Conservation (phyloP, 2,888 invertebrate genomes). For the Microctonus aethiopoides region DNA sequence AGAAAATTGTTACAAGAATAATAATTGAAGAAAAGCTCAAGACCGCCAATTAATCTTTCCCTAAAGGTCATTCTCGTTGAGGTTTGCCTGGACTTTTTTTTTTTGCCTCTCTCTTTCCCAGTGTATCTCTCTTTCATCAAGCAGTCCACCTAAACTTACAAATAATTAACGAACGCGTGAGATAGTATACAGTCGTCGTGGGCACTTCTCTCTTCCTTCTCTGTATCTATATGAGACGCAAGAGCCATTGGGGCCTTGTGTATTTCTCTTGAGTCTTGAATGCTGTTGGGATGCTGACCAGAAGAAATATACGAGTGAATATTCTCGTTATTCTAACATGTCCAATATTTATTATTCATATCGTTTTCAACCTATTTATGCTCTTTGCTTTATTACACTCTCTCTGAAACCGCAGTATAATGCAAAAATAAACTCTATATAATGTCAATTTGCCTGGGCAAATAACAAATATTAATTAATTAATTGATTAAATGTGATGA, state of each 20-base stretch:
- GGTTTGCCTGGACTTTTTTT: constrained; percentile 31
- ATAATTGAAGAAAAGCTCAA: constrained; percentile 1
- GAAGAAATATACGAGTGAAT: constrained; percentile 21
- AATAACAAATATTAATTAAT: not conserved
- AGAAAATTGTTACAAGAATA: too few species aligned
- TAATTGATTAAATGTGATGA: too few species aligned
- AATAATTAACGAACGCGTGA: constrained; percentile 43
- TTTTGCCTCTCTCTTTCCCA: not conserved
- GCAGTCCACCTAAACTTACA: constrained; percentile 38
- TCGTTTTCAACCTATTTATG: constrained; percentile 14
- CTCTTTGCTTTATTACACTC: not conserved
- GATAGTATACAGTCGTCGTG: constrained; percentile 28
- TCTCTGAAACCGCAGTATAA: constrained; percentile 1
- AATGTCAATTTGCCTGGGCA: not conserved
- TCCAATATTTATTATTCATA: constrained; percentile 10
- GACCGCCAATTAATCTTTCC: constrained; percentile 25
- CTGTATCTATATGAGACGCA: constrained; percentile 8
- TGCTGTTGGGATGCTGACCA: constrained; percentile 18
- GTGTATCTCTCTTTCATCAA: not conserved
- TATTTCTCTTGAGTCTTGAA: constrained; percentile 20
- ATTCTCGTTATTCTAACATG: constrained; percentile 25
- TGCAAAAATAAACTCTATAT: not conserved
- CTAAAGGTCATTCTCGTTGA: constrained; percentile 14
- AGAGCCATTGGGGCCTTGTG: constrained; percentile 8
- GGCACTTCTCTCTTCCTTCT: not conserved